Base-by-base conservation (phyloP, 2,888 invertebrate species). In the Xanthostigma xanthostigma region DNA sequence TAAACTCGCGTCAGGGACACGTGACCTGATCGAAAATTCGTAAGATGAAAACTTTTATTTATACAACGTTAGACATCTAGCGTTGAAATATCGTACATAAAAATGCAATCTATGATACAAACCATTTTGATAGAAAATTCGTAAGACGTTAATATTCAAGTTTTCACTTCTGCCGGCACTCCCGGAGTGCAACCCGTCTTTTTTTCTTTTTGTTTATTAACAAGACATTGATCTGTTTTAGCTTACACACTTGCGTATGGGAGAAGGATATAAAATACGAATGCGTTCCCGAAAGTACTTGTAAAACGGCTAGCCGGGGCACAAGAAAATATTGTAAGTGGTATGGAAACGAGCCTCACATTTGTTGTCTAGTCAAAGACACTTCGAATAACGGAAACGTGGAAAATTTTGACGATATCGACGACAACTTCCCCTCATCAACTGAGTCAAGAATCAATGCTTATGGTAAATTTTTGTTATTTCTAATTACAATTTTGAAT, bases 251-350 rank as follows among this genome's bases (percentile, higher is more conserved):
- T 17, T 42, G 42, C 27, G 42, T 42, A 10, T 12, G 33, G 12
- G 42, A 42, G 9, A 17, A 17, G 33, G 42, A 42, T 12, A 34
- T 34, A 42, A 42, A 33, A 14, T 42, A 42, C 27, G 42, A 42
- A 42, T 42, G 42, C 33, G 42, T 42, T 14, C 42, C 42, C 4
- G 33, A 33, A 34, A 42, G 42, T 42, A 27, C 42, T 36, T 53
- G 53, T 38, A 11, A 13, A 33, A 36, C 33, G 4, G 38, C 39
- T 8, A 39, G 27, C 27, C 14, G 37, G 10, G 38, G 47, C 9
- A 48, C 39, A 34, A 46, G 48, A 41, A 44, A 38, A 12, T 53
- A 53, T 36, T 55, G 54, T 44, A 39, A 45, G 41, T 53, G 53
- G 54, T 47, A 49, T 12, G 52, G 49, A 8, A 27, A 12, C 11